Conservation (phyloP, 1,140 invertebrate species). For the Sarcophaga peregrina region DNA sequence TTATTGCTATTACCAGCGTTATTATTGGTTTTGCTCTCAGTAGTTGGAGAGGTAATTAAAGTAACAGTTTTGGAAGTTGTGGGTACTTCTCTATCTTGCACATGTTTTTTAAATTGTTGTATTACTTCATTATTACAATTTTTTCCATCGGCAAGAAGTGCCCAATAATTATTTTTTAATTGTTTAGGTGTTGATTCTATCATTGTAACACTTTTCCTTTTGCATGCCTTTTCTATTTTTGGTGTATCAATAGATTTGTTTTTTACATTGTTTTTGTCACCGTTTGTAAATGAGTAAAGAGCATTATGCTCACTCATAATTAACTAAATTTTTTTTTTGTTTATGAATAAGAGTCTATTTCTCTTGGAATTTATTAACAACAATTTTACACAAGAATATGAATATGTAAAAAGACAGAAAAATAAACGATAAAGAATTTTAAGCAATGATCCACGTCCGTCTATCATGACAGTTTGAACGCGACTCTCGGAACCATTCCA, state of each 20-base stretch:
- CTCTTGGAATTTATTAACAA: not conserved
- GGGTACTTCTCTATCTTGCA: not conserved
- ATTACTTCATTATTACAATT: not conserved
- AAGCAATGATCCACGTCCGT: not conserved
- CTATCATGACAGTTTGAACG: conserved; percentile 14
- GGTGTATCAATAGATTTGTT: too few species aligned
- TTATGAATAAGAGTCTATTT: not conserved
- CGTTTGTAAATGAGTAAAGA: not conserved
- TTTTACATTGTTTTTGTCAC: not conserved
- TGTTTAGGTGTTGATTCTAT: not conserved
- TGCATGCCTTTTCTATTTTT: not conserved
- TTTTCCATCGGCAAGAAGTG: not conserved
- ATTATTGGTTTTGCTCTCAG: too few species aligned
- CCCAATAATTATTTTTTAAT: not conserved
- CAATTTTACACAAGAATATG: not conserved
- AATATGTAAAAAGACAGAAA: not conserved
- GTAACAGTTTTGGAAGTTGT: not conserved
- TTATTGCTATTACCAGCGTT: too few species aligned
- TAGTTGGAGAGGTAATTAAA: not conserved
- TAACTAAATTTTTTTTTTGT: not conserved
- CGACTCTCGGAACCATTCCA: too few species aligned
- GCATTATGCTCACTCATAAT: not conserved
- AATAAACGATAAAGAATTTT: not conserved
- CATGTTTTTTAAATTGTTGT: not conserved
- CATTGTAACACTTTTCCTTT: not conserved